Evolutionary conservation across 2,888 invertebrate genomes (phyloP).

Genomic region (Leptopilina syphax): DNA sequence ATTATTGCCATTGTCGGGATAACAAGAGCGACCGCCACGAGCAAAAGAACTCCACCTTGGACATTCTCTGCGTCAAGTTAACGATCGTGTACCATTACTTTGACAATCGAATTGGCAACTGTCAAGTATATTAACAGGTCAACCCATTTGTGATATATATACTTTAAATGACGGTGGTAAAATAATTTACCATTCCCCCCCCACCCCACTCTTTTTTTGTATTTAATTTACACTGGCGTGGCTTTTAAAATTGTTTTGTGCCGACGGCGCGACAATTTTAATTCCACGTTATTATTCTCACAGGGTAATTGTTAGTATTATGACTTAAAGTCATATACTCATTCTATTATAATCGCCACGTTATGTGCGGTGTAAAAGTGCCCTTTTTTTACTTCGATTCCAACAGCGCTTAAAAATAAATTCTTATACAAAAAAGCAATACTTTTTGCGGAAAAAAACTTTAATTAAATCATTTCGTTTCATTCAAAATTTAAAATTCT

Average conservation of each 20-base stretch:
- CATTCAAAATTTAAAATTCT: no score
- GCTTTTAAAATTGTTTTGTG: constrained; percentile 32
- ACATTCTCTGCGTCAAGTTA: constrained; percentile 56
- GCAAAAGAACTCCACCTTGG: constrained; percentile 50
- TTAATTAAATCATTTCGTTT: no score
- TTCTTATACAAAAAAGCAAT: no score
- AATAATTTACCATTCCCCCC: not conserved
- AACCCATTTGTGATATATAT: not conserved
- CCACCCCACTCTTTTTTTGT: not conserved
- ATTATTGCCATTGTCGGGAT: constrained; percentile 69
- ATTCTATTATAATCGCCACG: constrained; percentile 21
- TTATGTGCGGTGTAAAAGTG: not conserved
- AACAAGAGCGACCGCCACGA: constrained; percentile 58
- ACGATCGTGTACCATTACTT: constrained; percentile 68
- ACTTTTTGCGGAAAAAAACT: no score
- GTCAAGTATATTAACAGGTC: constrained; percentile 30
- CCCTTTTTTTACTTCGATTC: constrained; percentile 2
- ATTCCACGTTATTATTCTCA: constrained; percentile 50
- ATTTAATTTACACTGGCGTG: constrained; percentile 5
- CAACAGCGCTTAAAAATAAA: no score
- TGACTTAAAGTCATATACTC: constrained; percentile 39
- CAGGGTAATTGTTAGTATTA: constrained; percentile 54
- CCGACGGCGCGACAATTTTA: constrained; percentile 51
- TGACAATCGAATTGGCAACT: constrained; percentile 47
- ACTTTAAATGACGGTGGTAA: not conserved